Conservation (phyloP, 2,888 invertebrate species). For the Lasioglossum villosulum region DNA sequence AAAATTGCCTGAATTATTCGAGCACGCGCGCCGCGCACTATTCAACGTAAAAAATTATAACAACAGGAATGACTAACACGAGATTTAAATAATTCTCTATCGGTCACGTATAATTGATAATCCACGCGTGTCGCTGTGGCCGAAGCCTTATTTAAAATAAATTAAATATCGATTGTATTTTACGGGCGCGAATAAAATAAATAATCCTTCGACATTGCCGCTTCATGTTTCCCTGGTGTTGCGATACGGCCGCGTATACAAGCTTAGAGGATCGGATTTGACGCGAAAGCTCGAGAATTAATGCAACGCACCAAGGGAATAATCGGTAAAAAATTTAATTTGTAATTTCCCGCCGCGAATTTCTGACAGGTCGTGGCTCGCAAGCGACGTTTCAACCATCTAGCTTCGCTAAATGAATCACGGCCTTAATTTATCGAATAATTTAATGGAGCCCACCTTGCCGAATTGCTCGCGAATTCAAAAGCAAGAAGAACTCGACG, state of each 20-base stretch:
- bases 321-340: conserved; percentile 1
- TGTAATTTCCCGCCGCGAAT: not conserved
- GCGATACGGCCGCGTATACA: not conserved
- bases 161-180: conserved; percentile 14
- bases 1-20: not conserved
- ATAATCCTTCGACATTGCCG: not conserved
- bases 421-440: not conserved
- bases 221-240: not conserved
- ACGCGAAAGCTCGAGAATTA: not conserved
- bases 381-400: not conserved
- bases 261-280: not conserved
- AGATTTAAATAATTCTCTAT: conserved; percentile 1
- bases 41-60: not conserved
- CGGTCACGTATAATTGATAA: not conserved
- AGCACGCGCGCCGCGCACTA: not conserved
- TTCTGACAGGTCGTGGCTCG: not conserved
- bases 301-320: not conserved
- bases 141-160: not conserved
- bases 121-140: not conserved
- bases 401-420: not conserved
- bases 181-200: not conserved
- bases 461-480: not conserved
- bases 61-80: not conserved
- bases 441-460: not conserved
- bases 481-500: not conserved